Base-by-base conservation (phyloP, 2,888 invertebrate genomes). In the Cosmia trapezina region DNA sequence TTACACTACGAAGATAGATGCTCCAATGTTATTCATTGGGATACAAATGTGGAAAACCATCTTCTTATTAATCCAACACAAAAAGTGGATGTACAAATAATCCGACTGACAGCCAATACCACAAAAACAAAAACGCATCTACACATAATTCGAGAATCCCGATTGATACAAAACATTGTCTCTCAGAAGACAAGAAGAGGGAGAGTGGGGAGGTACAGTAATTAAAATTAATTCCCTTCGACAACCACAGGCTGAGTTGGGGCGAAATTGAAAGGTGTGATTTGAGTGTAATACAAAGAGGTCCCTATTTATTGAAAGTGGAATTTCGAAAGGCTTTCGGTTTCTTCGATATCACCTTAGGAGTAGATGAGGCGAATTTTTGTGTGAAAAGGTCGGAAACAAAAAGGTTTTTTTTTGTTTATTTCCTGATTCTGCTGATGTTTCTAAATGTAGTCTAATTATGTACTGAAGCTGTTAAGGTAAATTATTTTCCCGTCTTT, bases 221-320 rank as follows among this genome's bases (percentile, higher is more conserved):
- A 84, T 86, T 86, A 86, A 86, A 86, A 85, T 86, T 78, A 85
- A 86, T 85, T 81, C 76, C 74, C 67, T 77, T 76, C 69, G 70
- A 67, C 56, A 86, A 83, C 86, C 86, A 78, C 81, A 72, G 70
- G 68, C 69, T 33, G 70, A 74, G 51, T 75, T 70, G 53, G 57
- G 71, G 63, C 59, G 66, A 73, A 78, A 86, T 85, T 81, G 83
- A 81, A 80, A 86, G 85, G 86, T 81, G 87, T 80, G 83, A 86
- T 86, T 84, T 66, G 73, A 70, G 73, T 43, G 66, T 76, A 80
- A 69, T 65, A 83, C 73, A 85, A 83, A 81, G 81, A 70, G 63
- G 60, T 49, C 41, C 62, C 57, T 61, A 78, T 81, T 78, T 75
- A 73, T 66, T 66, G 70, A 57, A 54, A 78, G 61, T 49, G 61